A percentile compares a stretch with the other conserved stretches of the same genome.
These are phyloP conservation scores for Myotis vivesi DNA, from an alignment of 2,797 vertebrate species.

Conservation along the genomic window DNA sequence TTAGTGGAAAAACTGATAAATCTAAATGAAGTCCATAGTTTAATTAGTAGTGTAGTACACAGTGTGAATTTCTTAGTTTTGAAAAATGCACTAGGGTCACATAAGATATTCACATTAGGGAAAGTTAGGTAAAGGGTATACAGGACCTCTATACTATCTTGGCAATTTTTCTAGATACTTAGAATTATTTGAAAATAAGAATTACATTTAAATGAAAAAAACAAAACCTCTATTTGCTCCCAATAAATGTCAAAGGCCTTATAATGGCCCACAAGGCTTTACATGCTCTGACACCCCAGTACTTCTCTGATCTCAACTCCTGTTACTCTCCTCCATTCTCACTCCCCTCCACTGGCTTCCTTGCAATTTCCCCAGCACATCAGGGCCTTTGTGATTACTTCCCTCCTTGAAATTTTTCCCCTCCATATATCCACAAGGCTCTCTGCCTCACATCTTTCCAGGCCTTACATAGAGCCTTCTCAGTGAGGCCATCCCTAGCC, in stretches of 20 bases:
- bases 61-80: constrained; percentile 2
- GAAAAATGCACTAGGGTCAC: neutral
- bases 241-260: neutral
- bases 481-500: neutral
- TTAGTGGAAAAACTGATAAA: neutral
- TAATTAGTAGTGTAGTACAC: neutral
- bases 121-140: neutral
- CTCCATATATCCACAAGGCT: neutral
- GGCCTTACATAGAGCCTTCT: neutral
- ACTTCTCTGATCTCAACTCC: neutral
- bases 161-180: neutral
- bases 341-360: neutral
- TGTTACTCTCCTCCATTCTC: neutral
- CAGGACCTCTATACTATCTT: too few relatives aligned
- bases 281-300: neutral
- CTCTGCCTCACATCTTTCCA: neutral
- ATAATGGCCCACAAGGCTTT: neutral
- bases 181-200: constrained; percentile 15
- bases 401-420: neutral
- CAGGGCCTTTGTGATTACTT: neutral
- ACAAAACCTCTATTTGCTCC: neutral
- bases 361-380: neutral
- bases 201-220: neutral
- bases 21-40: neutral
- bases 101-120: neutral